Evolutionary conservation across 2,797 vertebrate genomes (phyloP).

Genomic region (Neoniphon sammara): DNA sequence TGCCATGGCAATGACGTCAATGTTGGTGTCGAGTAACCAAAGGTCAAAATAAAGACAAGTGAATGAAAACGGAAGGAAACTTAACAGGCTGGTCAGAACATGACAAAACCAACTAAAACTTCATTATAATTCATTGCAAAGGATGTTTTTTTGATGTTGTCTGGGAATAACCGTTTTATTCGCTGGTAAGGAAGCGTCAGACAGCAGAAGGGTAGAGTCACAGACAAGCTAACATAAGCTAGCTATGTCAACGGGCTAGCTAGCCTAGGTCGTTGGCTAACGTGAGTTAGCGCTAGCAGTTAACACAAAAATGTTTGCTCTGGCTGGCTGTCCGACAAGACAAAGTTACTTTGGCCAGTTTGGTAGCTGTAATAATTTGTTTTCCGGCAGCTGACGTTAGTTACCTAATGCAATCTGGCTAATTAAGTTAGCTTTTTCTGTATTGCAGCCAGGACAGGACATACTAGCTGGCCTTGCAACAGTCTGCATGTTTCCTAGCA

Average conservation of each 20-base stretch:
- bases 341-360: conserved; percentile 67
- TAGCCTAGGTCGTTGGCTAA: conserved; percentile 73
- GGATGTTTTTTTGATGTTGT: not conserved
- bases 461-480: conserved; percentile 68
- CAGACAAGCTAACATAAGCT: conserved; percentile 73
- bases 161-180: conserved; percentile 19
- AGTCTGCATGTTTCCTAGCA: conserved; percentile 46
- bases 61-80: conserved; percentile 82
- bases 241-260: conserved; percentile 68
- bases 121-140: not conserved
- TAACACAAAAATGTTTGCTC: conserved; percentile 43
- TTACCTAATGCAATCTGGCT: conserved; percentile 5
- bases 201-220: conserved; percentile 77
- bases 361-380: not conserved
- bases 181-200: conserved; percentile 69
- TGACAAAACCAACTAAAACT: conserved; percentile 29
- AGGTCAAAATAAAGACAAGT: conserved; percentile 86
- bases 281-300: conserved; percentile 68
- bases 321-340: conserved; percentile 6
- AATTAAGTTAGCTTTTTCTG: conserved; percentile 55
- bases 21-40: conserved; percentile 86
- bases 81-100: conserved; percentile 65
- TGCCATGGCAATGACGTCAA: conserved; percentile 86
- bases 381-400: not conserved
- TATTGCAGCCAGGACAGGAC: conserved; percentile 60